A percentile compares a stretch with the other conserved stretches of the same genome.
These are phyloP conservation scores for Gadopsis marmoratus DNA, from an alignment of 2,797 vertebrate genomes.

Conservation along the genomic window DNA sequence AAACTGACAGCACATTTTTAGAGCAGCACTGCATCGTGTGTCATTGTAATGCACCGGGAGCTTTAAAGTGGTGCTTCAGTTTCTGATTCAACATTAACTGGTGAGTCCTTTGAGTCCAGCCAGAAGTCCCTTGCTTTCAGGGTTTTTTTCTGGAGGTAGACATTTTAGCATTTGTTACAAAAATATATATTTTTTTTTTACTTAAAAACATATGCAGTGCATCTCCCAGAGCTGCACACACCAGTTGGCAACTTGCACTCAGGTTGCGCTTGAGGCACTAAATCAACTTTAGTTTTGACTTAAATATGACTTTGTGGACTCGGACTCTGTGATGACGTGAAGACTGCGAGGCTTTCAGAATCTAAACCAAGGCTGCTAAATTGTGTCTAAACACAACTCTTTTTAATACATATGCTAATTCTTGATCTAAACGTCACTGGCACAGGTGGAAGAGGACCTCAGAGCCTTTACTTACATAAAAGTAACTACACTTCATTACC, in stretches of 20 bases:
- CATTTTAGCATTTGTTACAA: conserved; percentile 48
- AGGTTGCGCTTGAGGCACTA: conserved; percentile 20
- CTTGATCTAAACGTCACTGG: neutral
- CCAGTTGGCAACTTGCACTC: conserved; percentile 28
- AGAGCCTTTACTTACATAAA: neutral
- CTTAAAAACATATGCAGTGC: conserved; percentile 1
- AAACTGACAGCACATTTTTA: conserved; percentile 68
- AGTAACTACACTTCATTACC: neutral
- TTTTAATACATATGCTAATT: conserved; percentile 1
- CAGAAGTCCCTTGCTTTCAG: conserved; percentile 54
- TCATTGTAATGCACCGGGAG: conserved; percentile 63
- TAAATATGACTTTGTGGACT: conserved; percentile 27
- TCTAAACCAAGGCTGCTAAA: conserved; percentile 22
- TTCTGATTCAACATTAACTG: conserved; percentile 72
- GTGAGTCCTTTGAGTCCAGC: conserved; percentile 60
- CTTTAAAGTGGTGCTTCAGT: conserved; percentile 66
- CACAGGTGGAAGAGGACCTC: neutral
- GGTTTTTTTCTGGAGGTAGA: conserved; percentile 39
- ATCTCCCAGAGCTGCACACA: conserved; percentile 13
- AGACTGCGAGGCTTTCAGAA: neutral
- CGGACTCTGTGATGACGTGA: neutral
- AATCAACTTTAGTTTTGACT: conserved; percentile 44
- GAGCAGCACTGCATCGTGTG: conserved; percentile 52
- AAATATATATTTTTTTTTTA: neutral
- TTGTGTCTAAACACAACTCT: conserved; percentile 30